Evolutionary conservation across 2,113 vertebrate genomes (phyloP).

Genomic region (Agapornis roseicollis): DNA sequence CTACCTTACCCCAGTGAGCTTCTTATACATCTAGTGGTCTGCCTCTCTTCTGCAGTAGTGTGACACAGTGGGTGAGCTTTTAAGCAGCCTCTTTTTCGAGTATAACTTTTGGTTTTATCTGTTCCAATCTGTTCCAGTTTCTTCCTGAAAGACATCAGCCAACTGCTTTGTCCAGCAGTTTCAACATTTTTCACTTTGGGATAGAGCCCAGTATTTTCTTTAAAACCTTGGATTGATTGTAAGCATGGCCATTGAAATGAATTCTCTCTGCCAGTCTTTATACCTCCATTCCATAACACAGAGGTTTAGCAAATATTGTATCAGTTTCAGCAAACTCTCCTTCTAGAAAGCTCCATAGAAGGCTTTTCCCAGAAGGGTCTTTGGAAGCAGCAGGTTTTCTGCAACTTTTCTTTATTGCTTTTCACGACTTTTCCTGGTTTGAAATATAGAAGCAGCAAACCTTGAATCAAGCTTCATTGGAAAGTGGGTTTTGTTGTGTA

Average conservation of each 20-base stretch:
- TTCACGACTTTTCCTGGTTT: not conserved
- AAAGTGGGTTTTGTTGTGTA: not conserved
- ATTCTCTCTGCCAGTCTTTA: not conserved
- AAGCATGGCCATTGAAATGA: not conserved
- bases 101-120: not conserved
- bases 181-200: not conserved
- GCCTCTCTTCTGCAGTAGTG: not conserved
- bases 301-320: not conserved
- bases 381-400: not conserved
- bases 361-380: not conserved
- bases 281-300: not conserved
- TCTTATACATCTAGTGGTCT: not conserved
- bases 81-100: not conserved
- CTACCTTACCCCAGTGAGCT: not conserved
- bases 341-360: not conserved
- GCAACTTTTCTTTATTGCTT: not conserved
- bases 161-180: not conserved
- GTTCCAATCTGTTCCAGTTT: not conserved
- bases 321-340: not conserved
- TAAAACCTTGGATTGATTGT: not conserved
- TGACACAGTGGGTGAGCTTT: not conserved
- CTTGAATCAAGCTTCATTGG: not conserved
- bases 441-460: not conserved
- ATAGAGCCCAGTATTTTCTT: not conserved
- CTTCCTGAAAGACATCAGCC: not conserved